phyloP scores from a whole-genome alignment of 2,888 invertebrate species.

The Octodonta nipae region DNA sequence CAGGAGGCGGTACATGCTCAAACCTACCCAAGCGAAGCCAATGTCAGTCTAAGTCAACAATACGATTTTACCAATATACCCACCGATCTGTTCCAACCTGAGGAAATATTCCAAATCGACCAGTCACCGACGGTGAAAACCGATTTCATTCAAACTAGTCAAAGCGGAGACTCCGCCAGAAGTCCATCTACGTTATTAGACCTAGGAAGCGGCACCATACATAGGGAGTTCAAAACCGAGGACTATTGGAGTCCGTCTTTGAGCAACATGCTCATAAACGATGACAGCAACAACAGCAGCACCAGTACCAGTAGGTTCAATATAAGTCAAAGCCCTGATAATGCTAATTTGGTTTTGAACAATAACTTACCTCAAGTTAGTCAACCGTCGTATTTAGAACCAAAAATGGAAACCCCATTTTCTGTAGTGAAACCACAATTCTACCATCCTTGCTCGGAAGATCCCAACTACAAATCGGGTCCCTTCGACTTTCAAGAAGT shows the following conservation, averaged over 20 bases:
- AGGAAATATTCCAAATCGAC: constrained; percentile 64
- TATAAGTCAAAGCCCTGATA: constrained; percentile 41
- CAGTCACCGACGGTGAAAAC: constrained; percentile 57
- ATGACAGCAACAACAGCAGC: constrained; percentile 35
- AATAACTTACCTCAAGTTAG: constrained; percentile 24
- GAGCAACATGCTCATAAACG: constrained; percentile 35
- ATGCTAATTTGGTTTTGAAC: constrained; percentile 32
- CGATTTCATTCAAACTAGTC: constrained; percentile 38
- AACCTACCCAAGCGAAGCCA: constrained; percentile 12
- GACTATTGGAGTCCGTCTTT: constrained; percentile 49
- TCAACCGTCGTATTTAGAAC: constrained; percentile 19
- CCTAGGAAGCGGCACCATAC: constrained; percentile 57
- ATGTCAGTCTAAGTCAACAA: constrained; percentile 28
- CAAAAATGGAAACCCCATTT: constrained; percentile 20
- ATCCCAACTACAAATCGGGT: constrained; percentile 12
- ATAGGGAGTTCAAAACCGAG: constrained; percentile 45
- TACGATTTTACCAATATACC: constrained; percentile 49
- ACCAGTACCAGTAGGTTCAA: constrained; percentile 32
- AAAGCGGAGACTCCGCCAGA: constrained; percentile 35
- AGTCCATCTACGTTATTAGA: constrained; percentile 61
- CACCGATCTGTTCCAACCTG: constrained; percentile 59
- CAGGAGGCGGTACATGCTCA: constrained; percentile 35
- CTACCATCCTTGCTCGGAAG: constrained; percentile 5
- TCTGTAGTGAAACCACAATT: constrained; percentile 15
- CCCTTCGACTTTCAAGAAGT: constrained; percentile 14